phyloP scores from a whole-genome alignment of 2,888 invertebrate species.

The Dasypogon diadema region DNA sequence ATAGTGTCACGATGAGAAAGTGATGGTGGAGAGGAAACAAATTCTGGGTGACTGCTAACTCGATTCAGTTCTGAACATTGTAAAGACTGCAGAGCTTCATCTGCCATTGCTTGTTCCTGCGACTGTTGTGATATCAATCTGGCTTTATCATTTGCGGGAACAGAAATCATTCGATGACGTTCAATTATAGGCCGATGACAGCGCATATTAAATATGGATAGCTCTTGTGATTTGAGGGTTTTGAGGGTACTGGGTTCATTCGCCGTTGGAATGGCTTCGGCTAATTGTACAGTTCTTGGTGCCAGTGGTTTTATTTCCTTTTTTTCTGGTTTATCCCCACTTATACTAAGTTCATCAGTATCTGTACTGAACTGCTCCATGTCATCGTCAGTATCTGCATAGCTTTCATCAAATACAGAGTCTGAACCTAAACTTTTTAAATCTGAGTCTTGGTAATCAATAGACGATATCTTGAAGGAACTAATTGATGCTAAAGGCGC shows the following conservation, averaged over 20 bases:
- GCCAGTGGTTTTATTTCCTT: background rate
- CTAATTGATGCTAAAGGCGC: slow-evolving; percentile 86
- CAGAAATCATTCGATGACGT: slow-evolving; percentile 65
- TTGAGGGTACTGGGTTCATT: slow-evolving; percentile 50
- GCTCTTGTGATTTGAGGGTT: background rate
- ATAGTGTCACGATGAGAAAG: slow-evolving; percentile 12
- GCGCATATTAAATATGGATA: slow-evolving; percentile 28
- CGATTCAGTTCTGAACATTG: slow-evolving; percentile 43
- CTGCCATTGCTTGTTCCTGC: slow-evolving; percentile 47
- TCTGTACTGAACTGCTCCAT: slow-evolving; percentile 87
- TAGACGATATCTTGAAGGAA: slow-evolving; percentile 79
- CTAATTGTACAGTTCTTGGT: slow-evolving; percentile 10
- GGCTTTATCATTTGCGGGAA: slow-evolving; percentile 62
- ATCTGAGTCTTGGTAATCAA: slow-evolving; percentile 78
- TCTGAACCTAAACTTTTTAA: slow-evolving; percentile 80
- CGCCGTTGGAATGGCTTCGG: slow-evolving; percentile 58
- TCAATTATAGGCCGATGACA: slow-evolving; percentile 60
- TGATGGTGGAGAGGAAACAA: slow-evolving; percentile 38
- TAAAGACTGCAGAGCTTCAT: slow-evolving; percentile 18
- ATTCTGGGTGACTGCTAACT: slow-evolving; percentile 9
- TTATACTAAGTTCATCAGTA: slow-evolving; percentile 73
- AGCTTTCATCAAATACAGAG: slow-evolving; percentile 82
- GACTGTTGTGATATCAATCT: slow-evolving; percentile 52
- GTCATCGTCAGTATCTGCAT: slow-evolving; percentile 84
- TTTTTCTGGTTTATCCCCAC: slow-evolving; percentile 47